Conservation (phyloP, 2,113 vertebrate genomes). For the Todiramphus chloris region DNA sequence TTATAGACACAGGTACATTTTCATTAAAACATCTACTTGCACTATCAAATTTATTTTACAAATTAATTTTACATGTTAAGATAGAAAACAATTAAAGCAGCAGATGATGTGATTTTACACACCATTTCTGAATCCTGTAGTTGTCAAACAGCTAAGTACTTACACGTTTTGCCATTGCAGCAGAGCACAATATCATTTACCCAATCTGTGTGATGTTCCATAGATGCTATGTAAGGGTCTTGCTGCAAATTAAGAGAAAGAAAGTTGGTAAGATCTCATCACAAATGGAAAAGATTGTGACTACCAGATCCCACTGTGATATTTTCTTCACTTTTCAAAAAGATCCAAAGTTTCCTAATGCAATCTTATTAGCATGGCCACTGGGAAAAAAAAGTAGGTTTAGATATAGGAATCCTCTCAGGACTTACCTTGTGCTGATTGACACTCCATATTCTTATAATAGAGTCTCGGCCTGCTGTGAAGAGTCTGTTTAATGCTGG, state of each 20-base stretch:
- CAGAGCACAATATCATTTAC: constrained; percentile 98
- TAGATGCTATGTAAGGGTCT: constrained; percentile 97
- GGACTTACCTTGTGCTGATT: constrained; percentile 94
- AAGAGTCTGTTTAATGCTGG: constrained; percentile 94
- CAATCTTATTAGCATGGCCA: neutral
- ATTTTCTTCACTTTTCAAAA: neutral
- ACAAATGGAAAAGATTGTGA: neutral
- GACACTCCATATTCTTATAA: constrained; percentile 98
- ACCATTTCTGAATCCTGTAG: neutral
- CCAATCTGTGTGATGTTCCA: constrained; percentile 99
- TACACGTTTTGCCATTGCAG: constrained; percentile 97
- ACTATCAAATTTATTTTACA: neutral
- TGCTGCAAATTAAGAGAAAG: constrained; percentile 81
- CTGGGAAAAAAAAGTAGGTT: neutral
- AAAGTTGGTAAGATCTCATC: neutral
- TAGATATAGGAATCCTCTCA: neutral
- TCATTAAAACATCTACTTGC: neutral
- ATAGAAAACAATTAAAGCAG: neutral
- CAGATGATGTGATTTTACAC: neutral
- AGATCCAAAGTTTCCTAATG: neutral
- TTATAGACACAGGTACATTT: neutral
- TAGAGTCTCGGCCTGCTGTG: constrained; percentile 95
- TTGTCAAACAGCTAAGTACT: constrained; percentile 70
- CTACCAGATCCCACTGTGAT: neutral
- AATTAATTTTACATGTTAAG: neutral